Percentiles rank a stretch among this genome's conserved stretches.
Evolutionary conservation across 2,113 vertebrate species (phyloP).

Genomic region (Pyrgilauda ruficollis): DNA sequence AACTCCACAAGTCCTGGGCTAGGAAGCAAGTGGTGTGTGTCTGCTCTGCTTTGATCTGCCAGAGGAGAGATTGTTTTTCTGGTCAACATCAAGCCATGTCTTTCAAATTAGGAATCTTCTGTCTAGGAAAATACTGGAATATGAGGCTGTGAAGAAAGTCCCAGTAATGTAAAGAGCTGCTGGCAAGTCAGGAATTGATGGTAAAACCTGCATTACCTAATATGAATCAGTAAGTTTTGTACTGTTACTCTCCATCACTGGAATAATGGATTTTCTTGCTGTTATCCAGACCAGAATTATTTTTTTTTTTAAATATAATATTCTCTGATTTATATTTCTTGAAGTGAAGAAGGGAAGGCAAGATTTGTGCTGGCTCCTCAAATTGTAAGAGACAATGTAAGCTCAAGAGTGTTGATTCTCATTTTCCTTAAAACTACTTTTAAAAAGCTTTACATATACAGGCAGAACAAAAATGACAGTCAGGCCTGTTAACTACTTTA

Average conservation of each 20-base stretch:
- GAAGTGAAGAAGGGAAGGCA: neutral
- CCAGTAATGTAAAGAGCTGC: neutral
- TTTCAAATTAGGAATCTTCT: neutral
- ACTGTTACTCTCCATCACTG: neutral
- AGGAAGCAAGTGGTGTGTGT: neutral
- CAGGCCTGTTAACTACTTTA: neutral
- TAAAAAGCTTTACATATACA: neutral
- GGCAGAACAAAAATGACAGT: neutral
- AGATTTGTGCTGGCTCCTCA: neutral
- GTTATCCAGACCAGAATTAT: neutral
- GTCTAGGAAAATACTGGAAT: neutral
- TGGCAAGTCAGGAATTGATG: neutral
- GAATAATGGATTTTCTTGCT: neutral
- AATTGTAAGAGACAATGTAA: neutral
- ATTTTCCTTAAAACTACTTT: neutral
- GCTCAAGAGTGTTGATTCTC: neutral
- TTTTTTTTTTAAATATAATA: neutral
- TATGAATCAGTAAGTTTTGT: neutral
- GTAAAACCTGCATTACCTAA: neutral
- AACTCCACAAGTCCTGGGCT: neutral
- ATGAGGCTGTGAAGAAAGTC: neutral
- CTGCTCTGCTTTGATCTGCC: neutral
- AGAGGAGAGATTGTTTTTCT: neutral
- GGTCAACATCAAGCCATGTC: neutral
- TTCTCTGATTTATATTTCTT: neutral